phyloP scores from a whole-genome alignment of 2,113 vertebrate genomes.

The Sturnira hondurensis region DNA sequence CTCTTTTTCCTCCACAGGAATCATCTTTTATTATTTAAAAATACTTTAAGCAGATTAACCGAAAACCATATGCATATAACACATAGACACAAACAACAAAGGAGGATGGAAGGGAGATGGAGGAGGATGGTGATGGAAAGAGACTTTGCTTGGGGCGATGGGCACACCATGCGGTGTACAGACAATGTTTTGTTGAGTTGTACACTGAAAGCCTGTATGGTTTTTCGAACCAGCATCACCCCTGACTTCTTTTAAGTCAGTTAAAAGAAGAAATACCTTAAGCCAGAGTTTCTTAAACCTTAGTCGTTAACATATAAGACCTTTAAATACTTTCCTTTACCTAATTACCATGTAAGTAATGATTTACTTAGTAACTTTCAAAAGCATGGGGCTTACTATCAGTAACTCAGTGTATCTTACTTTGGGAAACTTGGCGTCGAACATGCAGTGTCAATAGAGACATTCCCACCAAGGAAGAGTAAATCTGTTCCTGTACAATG shows the following conservation, averaged over 20 bases:
- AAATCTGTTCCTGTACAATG: not conserved
- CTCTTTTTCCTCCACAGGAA: not conserved
- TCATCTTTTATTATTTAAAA: conserved; percentile 6
- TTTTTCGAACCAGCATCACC: too few relatives aligned
- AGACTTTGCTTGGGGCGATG: too few relatives aligned
- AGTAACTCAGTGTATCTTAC: not conserved
- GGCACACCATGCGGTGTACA: too few relatives aligned
- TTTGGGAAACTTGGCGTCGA: conserved; percentile 8
- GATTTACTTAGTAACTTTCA: not conserved
- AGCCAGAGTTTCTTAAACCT: not conserved
- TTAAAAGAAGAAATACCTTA: not conserved
- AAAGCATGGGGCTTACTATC: not conserved
- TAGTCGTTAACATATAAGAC: not conserved
- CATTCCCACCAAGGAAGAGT: not conserved
- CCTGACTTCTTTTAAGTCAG: too few relatives aligned
- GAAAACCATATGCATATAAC: too few relatives aligned
- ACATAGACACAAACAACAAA: too few relatives aligned
- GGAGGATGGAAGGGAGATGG: too few relatives aligned
- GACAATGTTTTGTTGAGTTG: too few relatives aligned
- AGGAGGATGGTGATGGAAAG: too few relatives aligned
- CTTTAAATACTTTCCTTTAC: not conserved
- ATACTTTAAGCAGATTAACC: too few relatives aligned
- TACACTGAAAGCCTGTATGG: too few relatives aligned
- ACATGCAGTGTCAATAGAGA: not conserved
- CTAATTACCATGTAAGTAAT: not conserved